Percentiles rank a stretch among this genome's conserved stretches.
These are phyloP conservation scores for Rynchops niger DNA, from an alignment of 2,113 vertebrate genomes.

Conservation along the genomic window DNA sequence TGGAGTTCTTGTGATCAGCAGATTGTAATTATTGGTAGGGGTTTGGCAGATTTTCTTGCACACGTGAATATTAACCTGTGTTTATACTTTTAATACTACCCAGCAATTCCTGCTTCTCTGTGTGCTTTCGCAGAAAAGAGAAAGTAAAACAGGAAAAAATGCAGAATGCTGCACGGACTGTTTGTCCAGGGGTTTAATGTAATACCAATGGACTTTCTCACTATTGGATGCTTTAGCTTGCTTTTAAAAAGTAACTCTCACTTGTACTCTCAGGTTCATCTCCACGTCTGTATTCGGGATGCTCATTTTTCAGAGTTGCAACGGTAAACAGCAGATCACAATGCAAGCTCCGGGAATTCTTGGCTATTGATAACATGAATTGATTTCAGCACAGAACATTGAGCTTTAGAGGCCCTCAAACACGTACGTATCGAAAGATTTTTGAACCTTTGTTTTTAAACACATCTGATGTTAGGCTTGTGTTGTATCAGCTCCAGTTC, in stretches of 20 bases:
- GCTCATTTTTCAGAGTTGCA: neutral
- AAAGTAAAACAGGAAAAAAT: neutral
- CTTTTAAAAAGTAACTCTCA: neutral
- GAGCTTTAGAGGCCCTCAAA: neutral
- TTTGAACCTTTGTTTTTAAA: slow-evolving; percentile 9
- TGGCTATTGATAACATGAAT: neutral
- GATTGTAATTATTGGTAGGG: neutral
- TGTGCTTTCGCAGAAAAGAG: neutral
- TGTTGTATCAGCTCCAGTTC: neutral
- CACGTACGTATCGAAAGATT: rapidly evolving
- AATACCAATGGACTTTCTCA: neutral
- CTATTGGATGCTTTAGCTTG: neutral
- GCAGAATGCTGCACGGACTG: rapidly evolving
- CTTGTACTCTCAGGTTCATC: neutral
- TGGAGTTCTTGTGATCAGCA: neutral
- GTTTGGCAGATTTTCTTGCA: neutral
- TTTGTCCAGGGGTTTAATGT: neutral
- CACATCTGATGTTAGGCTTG: neutral
- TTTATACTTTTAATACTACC: neutral
- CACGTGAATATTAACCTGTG: neutral
- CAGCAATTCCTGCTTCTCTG: neutral
- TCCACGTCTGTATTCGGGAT: neutral
- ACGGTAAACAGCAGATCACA: neutral
- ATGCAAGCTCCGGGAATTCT: neutral
- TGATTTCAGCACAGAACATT: slow-evolving; percentile 35